A percentile compares a stretch with the other conserved stretches of the same genome.
These are phyloP conservation scores for Acanthisitta chloris DNA, from an alignment of 2,113 vertebrate genomes.

Conservation along the genomic window DNA sequence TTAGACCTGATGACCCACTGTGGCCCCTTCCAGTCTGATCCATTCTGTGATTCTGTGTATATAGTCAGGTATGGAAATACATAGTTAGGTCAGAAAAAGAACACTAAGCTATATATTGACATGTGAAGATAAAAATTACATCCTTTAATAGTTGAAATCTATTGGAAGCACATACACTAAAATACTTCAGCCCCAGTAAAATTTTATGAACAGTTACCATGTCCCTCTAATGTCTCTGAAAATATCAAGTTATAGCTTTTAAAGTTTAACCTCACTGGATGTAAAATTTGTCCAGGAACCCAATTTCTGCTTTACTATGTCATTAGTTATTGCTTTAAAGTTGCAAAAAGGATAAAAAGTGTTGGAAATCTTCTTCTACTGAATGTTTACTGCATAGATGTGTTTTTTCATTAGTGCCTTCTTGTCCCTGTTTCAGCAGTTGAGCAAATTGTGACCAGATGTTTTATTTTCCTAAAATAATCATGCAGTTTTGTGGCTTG, in stretches of 20 bases:
- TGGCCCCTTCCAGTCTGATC: neutral
- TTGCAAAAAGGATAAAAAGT: neutral
- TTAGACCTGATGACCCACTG: neutral
- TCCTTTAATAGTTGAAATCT: neutral
- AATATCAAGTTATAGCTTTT: neutral
- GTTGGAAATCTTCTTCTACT: neutral
- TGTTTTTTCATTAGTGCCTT: neutral
- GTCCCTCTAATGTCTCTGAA: neutral
- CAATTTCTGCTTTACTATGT: neutral
- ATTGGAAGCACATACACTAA: neutral
- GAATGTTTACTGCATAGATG: neutral
- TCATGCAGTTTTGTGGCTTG: accelerated
- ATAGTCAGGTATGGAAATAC: neutral
- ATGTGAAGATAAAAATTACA: neutral
- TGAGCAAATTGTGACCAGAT: neutral
- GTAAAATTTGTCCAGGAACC: neutral
- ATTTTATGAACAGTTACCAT: neutral
- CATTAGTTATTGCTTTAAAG: neutral
- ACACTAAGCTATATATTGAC: neutral
- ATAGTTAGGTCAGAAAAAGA: neutral
- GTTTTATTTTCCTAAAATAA: neutral
- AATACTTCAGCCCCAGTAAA: neutral
- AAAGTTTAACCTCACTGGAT: neutral
- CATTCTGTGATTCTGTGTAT: neutral
- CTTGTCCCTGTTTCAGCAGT: neutral